Percentiles rank a stretch among this genome's conserved stretches.
These are phyloP conservation scores for Hypselothyrea guttata DNA, from an alignment of 2,888 invertebrate genomes.

Conservation along the genomic window DNA sequence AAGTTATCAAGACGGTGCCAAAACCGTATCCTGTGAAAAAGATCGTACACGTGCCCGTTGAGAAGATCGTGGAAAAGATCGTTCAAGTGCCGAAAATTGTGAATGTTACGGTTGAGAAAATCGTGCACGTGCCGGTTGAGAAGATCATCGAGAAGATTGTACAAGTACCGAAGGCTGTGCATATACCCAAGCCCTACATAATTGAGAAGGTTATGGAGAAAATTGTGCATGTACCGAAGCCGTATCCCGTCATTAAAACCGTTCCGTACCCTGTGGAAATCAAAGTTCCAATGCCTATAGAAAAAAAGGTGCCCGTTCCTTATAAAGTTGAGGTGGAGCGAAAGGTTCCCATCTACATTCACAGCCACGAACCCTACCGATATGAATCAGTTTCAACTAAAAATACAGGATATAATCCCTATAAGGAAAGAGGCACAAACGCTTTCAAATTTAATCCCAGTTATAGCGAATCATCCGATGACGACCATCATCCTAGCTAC, in stretches of 20 bases:
- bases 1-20: conserved; percentile 84
- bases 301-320: conserved; percentile 65
- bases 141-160: conserved; percentile 83
- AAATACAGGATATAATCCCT: conserved; percentile 42
- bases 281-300: conserved; percentile 81
- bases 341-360: conserved; percentile 81
- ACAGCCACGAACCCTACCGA: conserved; percentile 80
- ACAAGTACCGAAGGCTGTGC: conserved; percentile 83
- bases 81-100: conserved; percentile 83
- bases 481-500: conserved; percentile 33
- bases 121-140: conserved; percentile 81
- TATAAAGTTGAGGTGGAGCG: conserved; percentile 82
- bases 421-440: too few species aligned
- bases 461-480: conserved; percentile 42
- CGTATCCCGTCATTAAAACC: conserved; percentile 65
- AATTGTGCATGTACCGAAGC: conserved; percentile 82
- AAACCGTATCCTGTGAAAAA: conserved; percentile 84
- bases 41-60: conserved; percentile 81
- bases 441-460: not conserved
- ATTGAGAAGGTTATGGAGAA: conserved; percentile 83
- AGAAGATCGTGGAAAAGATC: conserved; percentile 83
- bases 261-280: conserved; percentile 81
- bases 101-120: conserved; percentile 84
- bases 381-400: conserved; percentile 56
- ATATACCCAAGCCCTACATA: conserved; percentile 83